Evolutionary conservation across 2,888 invertebrate species (phyloP).

Genomic region (Nysson spinosus): DNA sequence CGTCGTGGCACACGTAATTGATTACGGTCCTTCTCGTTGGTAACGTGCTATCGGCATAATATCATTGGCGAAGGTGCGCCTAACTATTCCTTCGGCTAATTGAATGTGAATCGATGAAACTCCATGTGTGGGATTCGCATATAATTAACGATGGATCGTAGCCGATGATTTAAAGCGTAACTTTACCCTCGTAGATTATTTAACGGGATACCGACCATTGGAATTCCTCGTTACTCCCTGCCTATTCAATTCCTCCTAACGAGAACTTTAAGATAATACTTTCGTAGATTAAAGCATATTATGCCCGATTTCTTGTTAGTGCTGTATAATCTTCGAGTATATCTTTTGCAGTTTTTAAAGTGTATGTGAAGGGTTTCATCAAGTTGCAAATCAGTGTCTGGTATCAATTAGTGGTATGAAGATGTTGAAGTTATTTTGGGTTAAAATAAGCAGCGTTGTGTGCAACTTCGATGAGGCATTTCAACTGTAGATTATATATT

Average conservation of each 20-base stretch:
- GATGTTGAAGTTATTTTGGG: neutral
- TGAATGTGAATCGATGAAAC: slow-evolving; percentile 52
- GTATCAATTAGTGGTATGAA: too few relatives aligned
- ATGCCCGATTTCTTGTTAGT: slow-evolving; percentile 13
- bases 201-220: slow-evolving; percentile 14
- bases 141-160: slow-evolving; percentile 49
- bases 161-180: slow-evolving; percentile 30
- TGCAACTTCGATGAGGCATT: neutral
- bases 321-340: neutral
- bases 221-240: slow-evolving; percentile 22
- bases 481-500: neutral
- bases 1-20: slow-evolving; percentile 47
- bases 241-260: slow-evolving; percentile 13
- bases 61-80: slow-evolving; percentile 41
- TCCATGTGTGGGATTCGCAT: slow-evolving; percentile 41
- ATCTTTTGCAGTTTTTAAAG: neutral
- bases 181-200: slow-evolving; percentile 13
- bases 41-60: slow-evolving; percentile 27
- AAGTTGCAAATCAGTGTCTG: too few relatives aligned
- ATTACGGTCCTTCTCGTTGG: slow-evolving; percentile 38
- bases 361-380: too few relatives aligned
- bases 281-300: slow-evolving; percentile 20
- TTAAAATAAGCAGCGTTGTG: neutral
- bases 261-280: slow-evolving; percentile 1
- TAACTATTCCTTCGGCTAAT: slow-evolving; percentile 49